Evolutionary conservation across 2,113 vertebrate genomes (phyloP).

Genomic region (Ictidomys tridecemlineatus): DNA sequence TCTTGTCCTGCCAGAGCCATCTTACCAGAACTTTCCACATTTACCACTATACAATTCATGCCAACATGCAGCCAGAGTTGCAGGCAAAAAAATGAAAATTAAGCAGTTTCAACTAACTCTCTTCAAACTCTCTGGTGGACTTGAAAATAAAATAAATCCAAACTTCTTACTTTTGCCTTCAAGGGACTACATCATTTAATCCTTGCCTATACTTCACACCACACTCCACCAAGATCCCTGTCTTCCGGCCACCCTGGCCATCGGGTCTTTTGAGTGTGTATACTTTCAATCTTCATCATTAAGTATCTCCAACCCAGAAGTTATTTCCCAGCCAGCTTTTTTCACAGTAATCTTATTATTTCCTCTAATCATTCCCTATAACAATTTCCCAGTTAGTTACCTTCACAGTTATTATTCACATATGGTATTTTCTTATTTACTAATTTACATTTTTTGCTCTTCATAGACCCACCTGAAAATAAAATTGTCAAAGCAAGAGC

Average conservation of each 20-base stretch:
- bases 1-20: background rate
- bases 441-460: background rate
- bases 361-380: background rate
- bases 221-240: background rate
- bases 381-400: background rate
- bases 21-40: background rate
- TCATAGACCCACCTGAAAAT: background rate
- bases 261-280: background rate
- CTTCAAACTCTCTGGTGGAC: background rate
- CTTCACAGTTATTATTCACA: background rate
- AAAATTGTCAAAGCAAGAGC: background rate
- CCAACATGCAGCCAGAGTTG: background rate
- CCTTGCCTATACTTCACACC: background rate
- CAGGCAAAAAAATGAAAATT: background rate
- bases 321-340: background rate
- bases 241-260: background rate
- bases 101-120: background rate
- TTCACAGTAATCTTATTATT: background rate
- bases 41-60: background rate
- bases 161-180: background rate
- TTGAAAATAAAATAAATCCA: conserved; percentile 28
- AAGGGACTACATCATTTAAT: background rate
- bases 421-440: background rate
- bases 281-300: background rate
- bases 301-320: background rate